Percentiles rank a stretch among this genome's conserved stretches.
phyloP scores from a whole-genome alignment of 1,140 invertebrate genomes.

The Drosophila triauraria region DNA sequence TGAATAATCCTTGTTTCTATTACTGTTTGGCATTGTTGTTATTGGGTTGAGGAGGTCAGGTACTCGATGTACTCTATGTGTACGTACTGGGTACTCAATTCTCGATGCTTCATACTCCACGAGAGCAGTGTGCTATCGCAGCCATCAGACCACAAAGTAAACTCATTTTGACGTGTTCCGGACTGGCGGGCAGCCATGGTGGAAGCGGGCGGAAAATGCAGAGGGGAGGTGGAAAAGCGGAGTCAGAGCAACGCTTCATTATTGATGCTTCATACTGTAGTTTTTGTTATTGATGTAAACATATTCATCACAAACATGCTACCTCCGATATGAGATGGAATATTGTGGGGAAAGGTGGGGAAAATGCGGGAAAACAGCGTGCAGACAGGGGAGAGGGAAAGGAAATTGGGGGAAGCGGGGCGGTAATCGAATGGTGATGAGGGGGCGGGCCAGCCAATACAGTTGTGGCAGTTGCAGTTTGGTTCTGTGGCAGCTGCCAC shows the following conservation, averaged over 20 bases:
- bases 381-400: background rate
- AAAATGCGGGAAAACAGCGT: background rate
- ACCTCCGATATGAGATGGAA: slow-evolving; percentile 18
- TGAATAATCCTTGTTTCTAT: slow-evolving; percentile 34
- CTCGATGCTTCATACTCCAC: slow-evolving; percentile 21
- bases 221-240: background rate
- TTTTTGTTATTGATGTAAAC: slow-evolving; percentile 79
- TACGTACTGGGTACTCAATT: slow-evolving; percentile 8
- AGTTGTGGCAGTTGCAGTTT: slow-evolving; percentile 35
- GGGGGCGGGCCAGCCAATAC: slow-evolving; percentile 14
- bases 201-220: background rate
- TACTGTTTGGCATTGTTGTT: slow-evolving; percentile 23
- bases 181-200: background rate
- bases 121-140: slow-evolving; percentile 48
- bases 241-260: slow-evolving; percentile 58
- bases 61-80: slow-evolving; percentile 17
- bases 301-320: slow-evolving; percentile 70
- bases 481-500: slow-evolving; percentile 62
- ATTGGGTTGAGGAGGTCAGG: slow-evolving; percentile 39
- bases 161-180: slow-evolving; percentile 76
- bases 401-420: background rate
- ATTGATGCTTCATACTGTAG: slow-evolving; percentile 61
- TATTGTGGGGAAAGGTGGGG: background rate
- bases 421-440: slow-evolving; percentile 27
- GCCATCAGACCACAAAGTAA: slow-evolving; percentile 73